Evolutionary conservation across 2,888 invertebrate genomes (phyloP).

Genomic region (Melanostoma scalare): DNA sequence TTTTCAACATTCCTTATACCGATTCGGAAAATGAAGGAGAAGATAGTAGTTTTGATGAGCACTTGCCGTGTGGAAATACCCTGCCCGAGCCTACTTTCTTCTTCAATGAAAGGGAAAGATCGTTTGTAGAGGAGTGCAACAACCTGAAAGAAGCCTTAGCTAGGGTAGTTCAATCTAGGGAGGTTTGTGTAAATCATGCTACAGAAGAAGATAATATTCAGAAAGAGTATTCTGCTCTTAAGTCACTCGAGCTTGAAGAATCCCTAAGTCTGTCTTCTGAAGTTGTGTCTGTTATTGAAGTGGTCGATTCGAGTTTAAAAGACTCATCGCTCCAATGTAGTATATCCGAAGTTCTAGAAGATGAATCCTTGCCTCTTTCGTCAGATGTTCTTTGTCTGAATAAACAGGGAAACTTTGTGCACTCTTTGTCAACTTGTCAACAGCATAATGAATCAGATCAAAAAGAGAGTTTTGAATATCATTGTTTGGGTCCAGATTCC

Average conservation of each 20-base stretch:
- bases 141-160: conserved; percentile 38
- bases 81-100: neutral
- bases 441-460: conserved; percentile 28
- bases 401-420: neutral
- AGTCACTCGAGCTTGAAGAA: conserved; percentile 39
- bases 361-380: conserved; percentile 28
- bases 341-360: conserved; percentile 13
- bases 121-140: conserved; percentile 45
- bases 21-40: conserved; percentile 56
- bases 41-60: neutral
- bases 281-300: conserved; percentile 49
- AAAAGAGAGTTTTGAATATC: neutral
- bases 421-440: conserved; percentile 30
- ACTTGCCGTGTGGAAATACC: neutral
- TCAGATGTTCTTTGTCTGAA: neutral
- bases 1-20: conserved; percentile 48
- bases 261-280: conserved; percentile 34
- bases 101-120: conserved; percentile 47
- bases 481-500: neutral
- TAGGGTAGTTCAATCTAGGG: conserved; percentile 32
- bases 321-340: neutral
- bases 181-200: conserved; percentile 8
- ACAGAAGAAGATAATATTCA: conserved; percentile 18
- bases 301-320: conserved; percentile 33
- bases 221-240: neutral